phyloP scores from a whole-genome alignment of 1,140 invertebrate species.

The Drosophila carrolli region DNA sequence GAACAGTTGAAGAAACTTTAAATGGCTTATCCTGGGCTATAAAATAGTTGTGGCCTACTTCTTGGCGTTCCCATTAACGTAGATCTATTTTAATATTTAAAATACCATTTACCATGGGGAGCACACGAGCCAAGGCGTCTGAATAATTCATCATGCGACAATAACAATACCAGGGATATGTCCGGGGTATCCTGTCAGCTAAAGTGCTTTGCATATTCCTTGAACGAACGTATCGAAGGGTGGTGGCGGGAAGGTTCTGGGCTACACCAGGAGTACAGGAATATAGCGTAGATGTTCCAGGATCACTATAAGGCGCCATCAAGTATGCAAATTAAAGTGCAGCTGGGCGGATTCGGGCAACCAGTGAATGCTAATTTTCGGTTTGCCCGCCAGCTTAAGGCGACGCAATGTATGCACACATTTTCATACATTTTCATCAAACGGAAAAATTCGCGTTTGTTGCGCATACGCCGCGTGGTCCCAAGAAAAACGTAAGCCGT shows the following conservation, averaged over 20 bases:
- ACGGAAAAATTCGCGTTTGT: conserved; percentile 48
- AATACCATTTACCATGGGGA: conserved; percentile 31
- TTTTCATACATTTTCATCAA: conserved; percentile 60
- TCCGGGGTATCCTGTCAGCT: conserved; percentile 30
- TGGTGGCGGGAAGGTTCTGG: conserved; percentile 10
- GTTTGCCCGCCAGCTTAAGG: conserved; percentile 22
- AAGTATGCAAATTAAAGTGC: conserved; percentile 49
- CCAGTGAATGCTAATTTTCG: conserved; percentile 35
- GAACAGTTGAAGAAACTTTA: not conserved
- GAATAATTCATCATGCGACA: conserved; percentile 48
- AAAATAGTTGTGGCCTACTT: conserved; percentile 34
- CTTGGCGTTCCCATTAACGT: conserved; percentile 25
- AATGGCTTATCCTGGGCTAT: conserved; percentile 7
- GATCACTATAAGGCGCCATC: conserved; percentile 41
- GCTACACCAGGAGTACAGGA: conserved; percentile 8
- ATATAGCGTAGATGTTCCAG: conserved; percentile 17
- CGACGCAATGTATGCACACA: conserved; percentile 38
- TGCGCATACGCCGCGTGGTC: conserved; percentile 52
- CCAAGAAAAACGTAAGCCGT: conserved; percentile 24
- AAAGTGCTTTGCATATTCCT: conserved; percentile 46
- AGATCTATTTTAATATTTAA: conserved; percentile 42
- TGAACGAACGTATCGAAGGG: conserved; percentile 24
- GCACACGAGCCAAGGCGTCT: conserved; percentile 15
- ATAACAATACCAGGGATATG: conserved; percentile 42
- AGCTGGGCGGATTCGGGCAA: conserved; percentile 41